Base-by-base conservation (phyloP, 2,113 vertebrate species). In the Pituophis catenifer region DNA sequence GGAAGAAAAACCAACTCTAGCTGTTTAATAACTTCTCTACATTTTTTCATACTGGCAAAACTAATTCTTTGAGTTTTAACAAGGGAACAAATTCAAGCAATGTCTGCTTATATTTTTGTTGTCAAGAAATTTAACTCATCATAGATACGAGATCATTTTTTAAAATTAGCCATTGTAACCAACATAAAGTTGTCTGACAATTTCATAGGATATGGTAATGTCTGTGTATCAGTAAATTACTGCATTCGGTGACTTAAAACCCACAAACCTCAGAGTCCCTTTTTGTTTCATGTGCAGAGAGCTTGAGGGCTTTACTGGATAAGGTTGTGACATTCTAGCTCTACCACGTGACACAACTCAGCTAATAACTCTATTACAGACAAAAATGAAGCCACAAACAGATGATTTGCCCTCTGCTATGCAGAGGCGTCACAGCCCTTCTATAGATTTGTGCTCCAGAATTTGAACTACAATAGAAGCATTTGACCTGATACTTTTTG, bases 1-100 rank as follows among this genome's bases (percentile, higher is more conserved):
- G 88, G 92, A 95, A 96, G 95, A 86, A 95, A 96, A 94, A 95
- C 50, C 91, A 94, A 95, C 57, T 95, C 52, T 89, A 92, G 75
- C 86, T 0, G 0, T 91, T 90, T 50, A 59, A n/a, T 91, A 94
- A 38, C 87, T 94, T 93, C 90, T 87, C 58, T 89, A 19, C 91
- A 7, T 88, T 94, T 95, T 93, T 89, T 57, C 50, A 10, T 62
- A 26, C 44, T 95, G 90, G 92, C 95, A 94, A 94, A 95, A 95
- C 87, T 89, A 87, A 59, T 93, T 15, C 89, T 95, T 91, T 93
- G 75, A 81, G 92, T n/a, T 95, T 33, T 75, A 94, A 89, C 62
- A 90, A 88, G 91, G 17, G n/a, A 92, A 92, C 93, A 94, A 62
- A 3, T 2, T 87, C 59, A 85, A 24, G 62, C 33, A 89, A 24